Conservation (phyloP, 2,113 vertebrate species). For the Pelmatolapia mariae region DNA sequence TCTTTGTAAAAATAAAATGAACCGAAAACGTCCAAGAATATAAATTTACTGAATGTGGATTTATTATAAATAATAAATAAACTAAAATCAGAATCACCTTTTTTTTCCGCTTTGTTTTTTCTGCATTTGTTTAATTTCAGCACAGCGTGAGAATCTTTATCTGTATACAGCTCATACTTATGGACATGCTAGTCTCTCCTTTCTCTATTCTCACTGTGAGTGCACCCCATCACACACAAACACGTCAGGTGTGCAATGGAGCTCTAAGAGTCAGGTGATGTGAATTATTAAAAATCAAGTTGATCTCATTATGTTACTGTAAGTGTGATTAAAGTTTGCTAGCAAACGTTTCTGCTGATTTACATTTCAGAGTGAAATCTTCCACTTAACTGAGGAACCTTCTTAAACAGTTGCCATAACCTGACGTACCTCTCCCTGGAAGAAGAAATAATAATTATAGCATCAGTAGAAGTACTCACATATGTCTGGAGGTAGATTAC, state of each 20-base stretch:
- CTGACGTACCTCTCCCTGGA: not conserved
- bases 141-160: not conserved
- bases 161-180: not conserved
- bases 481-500: not conserved
- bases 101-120: not conserved
- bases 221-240: not conserved
- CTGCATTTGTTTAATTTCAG: not conserved
- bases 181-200: not conserved
- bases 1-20: not conserved
- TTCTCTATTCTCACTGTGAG: not conserved
- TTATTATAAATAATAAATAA: not conserved
- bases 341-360: not conserved
- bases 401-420: not conserved
- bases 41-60: not conserved
- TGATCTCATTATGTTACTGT: not conserved
- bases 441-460: rapidly evolving
- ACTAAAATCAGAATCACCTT: rapidly evolving
- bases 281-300: not conserved
- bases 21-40: rapidly evolving
- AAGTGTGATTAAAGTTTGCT: not conserved
- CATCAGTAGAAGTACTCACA: not conserved
- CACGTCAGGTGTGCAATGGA: not conserved
- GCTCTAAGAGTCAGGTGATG: not conserved
- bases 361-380: not conserved
- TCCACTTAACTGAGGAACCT: not conserved